Evolutionary conservation across 2,797 vertebrate species (phyloP).

Genomic region (Gymnoscopelus microlampas): DNA sequence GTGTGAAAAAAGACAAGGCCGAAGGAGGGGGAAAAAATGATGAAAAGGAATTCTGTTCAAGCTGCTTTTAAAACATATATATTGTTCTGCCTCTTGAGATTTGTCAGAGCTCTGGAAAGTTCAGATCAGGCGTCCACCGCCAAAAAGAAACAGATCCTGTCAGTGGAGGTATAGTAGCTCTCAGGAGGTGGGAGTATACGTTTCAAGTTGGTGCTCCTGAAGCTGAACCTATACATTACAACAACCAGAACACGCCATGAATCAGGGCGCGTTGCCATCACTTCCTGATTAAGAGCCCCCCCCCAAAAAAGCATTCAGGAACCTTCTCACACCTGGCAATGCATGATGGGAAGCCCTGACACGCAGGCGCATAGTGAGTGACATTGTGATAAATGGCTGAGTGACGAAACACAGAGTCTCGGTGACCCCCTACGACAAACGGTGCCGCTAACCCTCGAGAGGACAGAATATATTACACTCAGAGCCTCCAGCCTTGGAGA

Average conservation of each 20-base stretch:
- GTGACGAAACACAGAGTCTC: slow-evolving; percentile 80
- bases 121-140: slow-evolving; percentile 59
- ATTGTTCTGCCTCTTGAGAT: slow-evolving; percentile 66
- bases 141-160: slow-evolving; percentile 54
- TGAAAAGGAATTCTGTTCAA: slow-evolving; percentile 66
- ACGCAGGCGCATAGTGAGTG: slow-evolving; percentile 62
- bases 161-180: slow-evolving; percentile 58
- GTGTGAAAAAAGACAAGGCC: slow-evolving; percentile 47
- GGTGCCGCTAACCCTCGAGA: slow-evolving; percentile 59
- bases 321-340: slow-evolving; percentile 74
- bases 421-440: slow-evolving; percentile 50
- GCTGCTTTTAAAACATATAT: slow-evolving; percentile 72
- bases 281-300: slow-evolving; percentile 71
- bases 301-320: slow-evolving; percentile 43
- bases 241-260: slow-evolving; percentile 70
- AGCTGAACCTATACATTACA: slow-evolving; percentile 52
- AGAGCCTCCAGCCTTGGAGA: slow-evolving; percentile 64
- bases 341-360: slow-evolving; percentile 64
- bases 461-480: slow-evolving; percentile 64
- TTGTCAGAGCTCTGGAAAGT: slow-evolving; percentile 66
- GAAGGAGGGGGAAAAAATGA: slow-evolving; percentile 28
- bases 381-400: slow-evolving; percentile 75
- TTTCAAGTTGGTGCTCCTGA: slow-evolving; percentile 66
- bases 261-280: slow-evolving; percentile 70
- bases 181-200: slow-evolving; percentile 53